phyloP scores from a whole-genome alignment of 2,888 invertebrate genomes.

The Cecidostiba fungosa region DNA sequence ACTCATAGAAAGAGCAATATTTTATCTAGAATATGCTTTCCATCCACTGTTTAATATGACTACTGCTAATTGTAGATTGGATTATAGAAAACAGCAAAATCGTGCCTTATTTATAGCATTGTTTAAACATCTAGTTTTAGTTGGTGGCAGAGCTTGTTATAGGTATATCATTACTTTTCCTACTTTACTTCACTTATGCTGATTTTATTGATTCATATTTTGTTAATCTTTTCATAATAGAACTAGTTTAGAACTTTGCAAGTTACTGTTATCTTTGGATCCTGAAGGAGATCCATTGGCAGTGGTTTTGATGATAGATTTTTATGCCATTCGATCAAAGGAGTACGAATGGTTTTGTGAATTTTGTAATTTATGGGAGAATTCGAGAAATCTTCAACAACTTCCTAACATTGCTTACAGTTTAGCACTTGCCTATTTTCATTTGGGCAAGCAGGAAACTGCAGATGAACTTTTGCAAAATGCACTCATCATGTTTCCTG shows the following conservation, averaged over 20 bases:
- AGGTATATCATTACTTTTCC: slow-evolving; percentile 68
- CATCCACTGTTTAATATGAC: slow-evolving; percentile 91
- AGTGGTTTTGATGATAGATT: slow-evolving; percentile 89
- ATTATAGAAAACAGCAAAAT: slow-evolving; percentile 91
- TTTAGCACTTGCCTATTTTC: slow-evolving; percentile 87
- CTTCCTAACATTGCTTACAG: slow-evolving; percentile 95
- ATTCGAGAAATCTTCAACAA: slow-evolving; percentile 86
- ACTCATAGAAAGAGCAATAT: slow-evolving; percentile 89
- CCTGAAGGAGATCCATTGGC: slow-evolving; percentile 89
- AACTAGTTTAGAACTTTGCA: slow-evolving; percentile 93
- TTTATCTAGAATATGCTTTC: slow-evolving; percentile 88
- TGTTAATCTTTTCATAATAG: slow-evolving; percentile 76
- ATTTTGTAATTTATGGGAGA: slow-evolving; percentile 83
- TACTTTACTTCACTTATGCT: not conserved
- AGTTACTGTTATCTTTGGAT: slow-evolving; percentile 89
- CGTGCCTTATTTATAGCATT: slow-evolving; percentile 90
- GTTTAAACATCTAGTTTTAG: slow-evolving; percentile 90
- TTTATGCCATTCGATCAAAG: slow-evolving; percentile 88
- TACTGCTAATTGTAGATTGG: slow-evolving; percentile 87
- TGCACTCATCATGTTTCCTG: slow-evolving; percentile 91
- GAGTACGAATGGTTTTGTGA: slow-evolving; percentile 88
- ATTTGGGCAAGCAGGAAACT: slow-evolving; percentile 80
- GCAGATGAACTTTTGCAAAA: slow-evolving; percentile 87
- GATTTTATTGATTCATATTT: slow-evolving; percentile 15
- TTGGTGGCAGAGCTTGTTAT: slow-evolving; percentile 90